Percentiles rank a stretch among this genome's conserved stretches.
Conservation (phyloP, 2,113 vertebrate genomes). For the Parus major region DNA sequence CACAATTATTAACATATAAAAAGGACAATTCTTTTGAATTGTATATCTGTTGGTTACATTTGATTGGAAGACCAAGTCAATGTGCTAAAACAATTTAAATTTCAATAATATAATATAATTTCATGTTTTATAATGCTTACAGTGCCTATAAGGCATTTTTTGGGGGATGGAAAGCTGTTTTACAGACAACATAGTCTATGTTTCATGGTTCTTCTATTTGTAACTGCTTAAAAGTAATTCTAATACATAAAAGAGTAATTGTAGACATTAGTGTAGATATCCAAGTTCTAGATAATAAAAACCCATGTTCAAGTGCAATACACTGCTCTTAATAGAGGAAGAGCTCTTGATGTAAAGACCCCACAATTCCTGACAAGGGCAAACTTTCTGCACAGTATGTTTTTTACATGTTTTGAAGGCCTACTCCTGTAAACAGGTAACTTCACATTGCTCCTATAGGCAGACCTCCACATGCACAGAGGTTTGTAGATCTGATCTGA, state of each 20-base stretch:
- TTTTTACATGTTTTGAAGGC: background rate
- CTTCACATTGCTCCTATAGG: background rate
- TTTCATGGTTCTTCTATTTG: background rate
- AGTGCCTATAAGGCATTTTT: background rate
- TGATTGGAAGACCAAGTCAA: background rate
- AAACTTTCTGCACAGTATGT: background rate
- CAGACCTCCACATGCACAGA: background rate
- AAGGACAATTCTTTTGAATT: background rate
- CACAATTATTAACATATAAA: background rate
- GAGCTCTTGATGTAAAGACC: background rate
- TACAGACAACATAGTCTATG: background rate
- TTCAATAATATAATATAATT: background rate
- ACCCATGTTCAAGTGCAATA: background rate
- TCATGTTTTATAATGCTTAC: background rate
- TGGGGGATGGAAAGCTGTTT: background rate
- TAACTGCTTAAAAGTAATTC: background rate
- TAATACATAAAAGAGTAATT: background rate
- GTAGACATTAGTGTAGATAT: background rate
- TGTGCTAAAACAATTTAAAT: background rate
- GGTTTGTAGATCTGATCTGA: conserved; percentile 27
- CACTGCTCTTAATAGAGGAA: background rate
- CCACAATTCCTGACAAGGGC: background rate
- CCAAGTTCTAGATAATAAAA: background rate
- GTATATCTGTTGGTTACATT: background rate
- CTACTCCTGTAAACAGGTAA: background rate